Evolutionary conservation across 2,888 invertebrate genomes (phyloP).

Genomic region (Tachystola acroxantha): DNA sequence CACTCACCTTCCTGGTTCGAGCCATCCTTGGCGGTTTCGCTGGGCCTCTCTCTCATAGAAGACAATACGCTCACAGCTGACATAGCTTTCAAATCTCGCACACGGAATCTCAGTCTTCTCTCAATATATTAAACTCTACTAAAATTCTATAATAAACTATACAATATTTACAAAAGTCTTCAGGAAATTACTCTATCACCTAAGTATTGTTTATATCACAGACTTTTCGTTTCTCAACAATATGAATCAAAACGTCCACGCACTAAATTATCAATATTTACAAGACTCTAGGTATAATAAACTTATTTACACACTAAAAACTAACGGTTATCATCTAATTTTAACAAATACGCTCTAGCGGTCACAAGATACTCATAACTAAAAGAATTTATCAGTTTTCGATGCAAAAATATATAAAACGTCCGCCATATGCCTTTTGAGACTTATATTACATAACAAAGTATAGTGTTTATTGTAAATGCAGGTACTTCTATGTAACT

Average conservation of each 20-base stretch:
- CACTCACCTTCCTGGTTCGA: constrained; percentile 60
- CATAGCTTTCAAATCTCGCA: constrained; percentile 66
- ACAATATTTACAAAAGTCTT: constrained; percentile 75
- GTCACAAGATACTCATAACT: constrained; percentile 77
- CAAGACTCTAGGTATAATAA: constrained; percentile 72
- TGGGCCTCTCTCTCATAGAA: constrained; percentile 71
- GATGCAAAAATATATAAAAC: constrained; percentile 79
- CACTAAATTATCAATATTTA: constrained; percentile 77
- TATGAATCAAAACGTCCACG: constrained; percentile 79
- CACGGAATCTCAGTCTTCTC: constrained; percentile 66
- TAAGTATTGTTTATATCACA: constrained; percentile 80
- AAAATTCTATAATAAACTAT: constrained; percentile 71
- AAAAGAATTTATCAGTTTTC: constrained; percentile 78
- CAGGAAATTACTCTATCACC: constrained; percentile 73
- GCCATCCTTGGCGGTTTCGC: constrained; percentile 62
- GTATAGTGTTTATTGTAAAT: constrained; percentile 19
- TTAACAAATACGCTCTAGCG: constrained; percentile 74
- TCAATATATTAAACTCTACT: constrained; percentile 71
- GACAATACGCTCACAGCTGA: constrained; percentile 75
- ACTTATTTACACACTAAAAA: constrained; percentile 77
- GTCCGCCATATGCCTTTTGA: constrained; percentile 79
- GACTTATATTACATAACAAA: constrained; percentile 54
- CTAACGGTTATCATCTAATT: constrained; percentile 75
- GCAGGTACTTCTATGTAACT: constrained; percentile 10
- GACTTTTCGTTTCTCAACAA: constrained; percentile 80